Conservation (phyloP, 1,140 invertebrate species). For the Anoplophora glabripennis region DNA sequence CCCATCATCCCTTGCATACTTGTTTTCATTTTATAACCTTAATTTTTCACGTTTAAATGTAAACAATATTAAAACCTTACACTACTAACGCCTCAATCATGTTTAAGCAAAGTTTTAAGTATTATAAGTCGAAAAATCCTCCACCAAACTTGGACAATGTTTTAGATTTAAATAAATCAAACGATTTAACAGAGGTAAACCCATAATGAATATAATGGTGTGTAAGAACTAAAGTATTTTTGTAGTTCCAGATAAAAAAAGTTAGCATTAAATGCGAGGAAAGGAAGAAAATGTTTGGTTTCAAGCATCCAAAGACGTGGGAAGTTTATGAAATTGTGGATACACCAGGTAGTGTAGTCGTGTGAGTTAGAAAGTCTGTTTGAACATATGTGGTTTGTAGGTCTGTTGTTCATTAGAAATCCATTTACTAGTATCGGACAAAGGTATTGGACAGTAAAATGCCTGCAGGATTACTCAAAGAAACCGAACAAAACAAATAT, state of each 20-base stretch:
- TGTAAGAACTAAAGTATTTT: neutral
- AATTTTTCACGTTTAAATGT: too few species aligned
- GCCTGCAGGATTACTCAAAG: constrained; percentile 71
- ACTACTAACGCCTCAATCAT: constrained; percentile 29
- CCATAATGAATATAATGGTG: neutral
- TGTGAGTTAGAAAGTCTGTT: neutral
- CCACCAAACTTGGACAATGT: constrained; percentile 53
- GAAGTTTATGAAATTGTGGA: constrained; percentile 54
- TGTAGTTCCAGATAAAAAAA: constrained; percentile 44
- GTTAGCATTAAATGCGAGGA: constrained; percentile 4
- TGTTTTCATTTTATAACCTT: too few species aligned
- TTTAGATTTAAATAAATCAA: constrained; percentile 49
- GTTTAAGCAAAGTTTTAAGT: constrained; percentile 60
- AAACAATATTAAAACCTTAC: too few species aligned
- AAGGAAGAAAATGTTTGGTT: constrained; percentile 45
- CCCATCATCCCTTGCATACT: too few species aligned
- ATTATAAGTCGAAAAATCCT: constrained; percentile 56
- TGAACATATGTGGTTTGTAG: constrained; percentile 45
- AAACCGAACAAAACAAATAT: constrained; percentile 80
- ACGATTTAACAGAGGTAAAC: constrained; percentile 11
- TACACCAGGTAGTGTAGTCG: constrained; percentile 53
- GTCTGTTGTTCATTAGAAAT: constrained; percentile 78
- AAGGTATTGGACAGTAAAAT: constrained; percentile 77
- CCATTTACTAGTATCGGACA: constrained; percentile 77
- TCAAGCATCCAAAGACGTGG: constrained; percentile 57